Evolutionary conservation across 2,888 invertebrate species (phyloP).

Genomic region (Margaritifera margaritifera): DNA sequence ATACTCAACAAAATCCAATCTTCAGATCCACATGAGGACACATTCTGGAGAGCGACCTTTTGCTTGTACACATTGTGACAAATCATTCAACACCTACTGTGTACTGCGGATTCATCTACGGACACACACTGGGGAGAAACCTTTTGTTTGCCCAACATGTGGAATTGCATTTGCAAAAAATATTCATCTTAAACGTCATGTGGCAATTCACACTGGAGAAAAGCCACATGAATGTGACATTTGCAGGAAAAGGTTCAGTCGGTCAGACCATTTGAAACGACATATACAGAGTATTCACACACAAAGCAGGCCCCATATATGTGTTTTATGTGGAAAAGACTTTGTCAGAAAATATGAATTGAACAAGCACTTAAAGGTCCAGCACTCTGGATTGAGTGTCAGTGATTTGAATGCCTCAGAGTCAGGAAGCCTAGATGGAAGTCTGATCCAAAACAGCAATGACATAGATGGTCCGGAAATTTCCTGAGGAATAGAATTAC

Average conservation of each 20-base stretch:
- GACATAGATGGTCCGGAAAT: too few relatives aligned
- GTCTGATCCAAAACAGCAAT: too few relatives aligned
- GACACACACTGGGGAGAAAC: slow-evolving; percentile 52
- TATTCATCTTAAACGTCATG: slow-evolving; percentile 56
- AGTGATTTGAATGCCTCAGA: too few relatives aligned
- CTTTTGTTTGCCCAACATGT: slow-evolving; percentile 53
- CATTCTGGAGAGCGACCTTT: slow-evolving; percentile 42
- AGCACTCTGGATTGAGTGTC: slow-evolving; percentile 27
- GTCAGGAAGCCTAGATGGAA: too few relatives aligned
- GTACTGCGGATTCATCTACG: slow-evolving; percentile 49
- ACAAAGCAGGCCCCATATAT: slow-evolving; percentile 48
- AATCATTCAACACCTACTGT: slow-evolving; percentile 40
- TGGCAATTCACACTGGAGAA: slow-evolving; percentile 53
- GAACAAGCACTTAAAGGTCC: slow-evolving; percentile 50
- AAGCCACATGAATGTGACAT: slow-evolving; percentile 54
- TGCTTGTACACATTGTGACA: slow-evolving; percentile 45
- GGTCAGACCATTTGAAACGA: slow-evolving; percentile 53
- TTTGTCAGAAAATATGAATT: slow-evolving; percentile 56
- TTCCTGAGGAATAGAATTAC: too few relatives aligned
- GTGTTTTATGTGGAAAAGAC: slow-evolving; percentile 49
- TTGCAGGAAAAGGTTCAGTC: slow-evolving; percentile 52
- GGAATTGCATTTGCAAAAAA: slow-evolving; percentile 55
- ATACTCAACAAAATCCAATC: slow-evolving; percentile 45
- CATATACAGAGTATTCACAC: slow-evolving; percentile 56
- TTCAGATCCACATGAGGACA: slow-evolving; percentile 49